Evolutionary conservation across 2,113 vertebrate species (phyloP), one percentile per base, ranked within the genome.

Genomic region (Cinclus cinclus): DNA sequence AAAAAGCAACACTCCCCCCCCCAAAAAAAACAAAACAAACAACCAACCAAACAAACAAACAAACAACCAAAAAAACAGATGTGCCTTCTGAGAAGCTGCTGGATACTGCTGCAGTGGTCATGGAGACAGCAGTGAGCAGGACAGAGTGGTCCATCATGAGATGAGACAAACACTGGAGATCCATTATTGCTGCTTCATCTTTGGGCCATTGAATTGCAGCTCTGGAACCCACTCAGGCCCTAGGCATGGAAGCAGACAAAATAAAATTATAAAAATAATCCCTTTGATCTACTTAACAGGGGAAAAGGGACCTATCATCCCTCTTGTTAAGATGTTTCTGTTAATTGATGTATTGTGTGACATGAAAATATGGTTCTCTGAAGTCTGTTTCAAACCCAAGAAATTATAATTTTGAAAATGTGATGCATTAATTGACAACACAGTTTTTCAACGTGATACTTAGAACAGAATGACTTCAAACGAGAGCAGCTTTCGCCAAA

Each of bases 111-210:
- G 12, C 33, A 59, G 53, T 25, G 56, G 18, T 14, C 11, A 65
- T 22, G 13, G 17, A 60, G 22, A 1, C 2, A 80, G 23, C 2
- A 3, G 47, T 33, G 22, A 71, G 16, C 4, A 63, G 58, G 15
- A 71, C 1, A 70, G 47, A 41, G n/a, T 1, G 0, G 6, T 59
- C 28, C 16, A 8, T 42, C 3, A 1, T 50, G 49, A 52, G 27
- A 52, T 52, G 15, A 52, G 16, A 49, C 25, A 71, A 56, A 52
- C 33, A 17, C 13, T 56, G 21, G 41, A 69, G 19, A 87, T 39
- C 17, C 52, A 12, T 73, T 59, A 22, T n/a, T 56, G 10, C 58
- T 58, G 27, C 12, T 46, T 65, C 55, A 74, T 53, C 13, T 22
- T 9, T 1, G 4, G 68, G 23, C 20, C 35, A 27, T 9, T 41